These are phyloP conservation scores for Macrocentrus cingulum DNA, from an alignment of 1,140 invertebrate genomes.

Conservation along the genomic window DNA sequence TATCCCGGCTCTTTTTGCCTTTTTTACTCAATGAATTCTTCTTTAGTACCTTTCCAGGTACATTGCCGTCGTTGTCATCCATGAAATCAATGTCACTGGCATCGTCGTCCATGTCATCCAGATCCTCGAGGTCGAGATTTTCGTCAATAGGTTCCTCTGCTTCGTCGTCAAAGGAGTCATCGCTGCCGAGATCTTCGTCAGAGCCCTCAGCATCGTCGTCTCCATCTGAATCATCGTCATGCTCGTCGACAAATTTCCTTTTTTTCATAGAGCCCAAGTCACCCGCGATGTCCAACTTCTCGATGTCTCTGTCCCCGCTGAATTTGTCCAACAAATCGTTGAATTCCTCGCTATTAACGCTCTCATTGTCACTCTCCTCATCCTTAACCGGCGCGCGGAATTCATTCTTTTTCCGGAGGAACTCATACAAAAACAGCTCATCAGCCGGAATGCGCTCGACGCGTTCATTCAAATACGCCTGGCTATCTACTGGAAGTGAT, in stretches of 20 bases:
- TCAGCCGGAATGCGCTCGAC: slow-evolving; percentile 76
- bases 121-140: slow-evolving; percentile 37
- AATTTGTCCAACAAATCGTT: slow-evolving; percentile 76
- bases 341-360: slow-evolving; percentile 88
- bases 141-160: slow-evolving; percentile 39
- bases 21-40: slow-evolving; percentile 20
- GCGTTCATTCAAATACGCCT: slow-evolving; percentile 70
- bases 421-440: slow-evolving; percentile 78
- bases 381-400: slow-evolving; percentile 40
- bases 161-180: slow-evolving; percentile 41
- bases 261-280: slow-evolving; percentile 48
- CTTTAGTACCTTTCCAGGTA: slow-evolving; percentile 9
- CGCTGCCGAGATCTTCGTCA: too few species aligned
- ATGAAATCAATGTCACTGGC: slow-evolving; percentile 38
- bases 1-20: slow-evolving; percentile 25
- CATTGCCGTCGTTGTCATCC: slow-evolving; percentile 25
- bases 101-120: slow-evolving; percentile 39
- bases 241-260: slow-evolving; percentile 30
- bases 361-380: slow-evolving; percentile 72
- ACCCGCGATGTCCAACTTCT: slow-evolving; percentile 61
- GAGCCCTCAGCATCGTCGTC: slow-evolving; percentile 53
- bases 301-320: slow-evolving; percentile 62
- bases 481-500: slow-evolving; percentile 68
- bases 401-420: slow-evolving; percentile 50
- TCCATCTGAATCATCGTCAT: too few species aligned